Evolutionary conservation across 2,113 vertebrate genomes (phyloP).

Genomic region (Hippocampus comes): DNA sequence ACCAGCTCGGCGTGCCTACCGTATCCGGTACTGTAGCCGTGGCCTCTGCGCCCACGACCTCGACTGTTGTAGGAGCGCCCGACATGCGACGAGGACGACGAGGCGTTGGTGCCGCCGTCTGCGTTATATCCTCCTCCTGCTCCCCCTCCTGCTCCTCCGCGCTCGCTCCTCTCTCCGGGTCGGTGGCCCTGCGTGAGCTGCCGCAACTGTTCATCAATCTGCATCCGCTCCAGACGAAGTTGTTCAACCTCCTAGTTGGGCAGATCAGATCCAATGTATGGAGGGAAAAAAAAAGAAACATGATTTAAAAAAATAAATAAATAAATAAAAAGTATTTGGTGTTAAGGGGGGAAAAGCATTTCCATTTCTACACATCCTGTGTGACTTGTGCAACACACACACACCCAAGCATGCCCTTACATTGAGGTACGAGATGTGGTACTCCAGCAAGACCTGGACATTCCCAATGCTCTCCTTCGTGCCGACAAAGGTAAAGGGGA

Average conservation of each 20-base stretch:
- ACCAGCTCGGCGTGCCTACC: slow-evolving; percentile 65
- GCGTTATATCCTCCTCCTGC: slow-evolving; percentile 84
- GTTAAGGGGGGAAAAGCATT: too few species aligned
- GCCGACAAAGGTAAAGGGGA: slow-evolving; percentile 96
- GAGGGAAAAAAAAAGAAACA: too few species aligned
- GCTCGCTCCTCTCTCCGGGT: slow-evolving; percentile 61
- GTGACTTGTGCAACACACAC: not conserved
- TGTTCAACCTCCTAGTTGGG: slow-evolving; percentile 92
- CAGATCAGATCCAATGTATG: too few species aligned
- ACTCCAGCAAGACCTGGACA: slow-evolving; percentile 92
- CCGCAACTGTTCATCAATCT: slow-evolving; percentile 94
- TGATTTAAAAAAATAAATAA: too few species aligned
- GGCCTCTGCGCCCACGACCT: slow-evolving; percentile 88
- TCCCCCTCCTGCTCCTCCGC: slow-evolving; percentile 42
- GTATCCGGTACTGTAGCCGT: slow-evolving; percentile 89
- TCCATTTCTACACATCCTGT: slow-evolving; percentile 45
- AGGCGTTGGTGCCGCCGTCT: slow-evolving; percentile 77
- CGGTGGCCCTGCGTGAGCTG: slow-evolving; percentile 94
- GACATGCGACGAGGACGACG: slow-evolving; percentile 79
- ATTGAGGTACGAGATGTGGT: slow-evolving; percentile 96
- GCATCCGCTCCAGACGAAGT: slow-evolving; percentile 91
- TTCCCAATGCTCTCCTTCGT: slow-evolving; percentile 97
- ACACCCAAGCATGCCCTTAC: slow-evolving; percentile 69
- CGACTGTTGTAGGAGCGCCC: slow-evolving; percentile 90
- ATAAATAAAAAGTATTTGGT: slow-evolving; percentile 9